These are phyloP conservation scores for Leuciscus idus DNA, from an alignment of 2,113 vertebrate genomes.

Conservation along the genomic window DNA sequence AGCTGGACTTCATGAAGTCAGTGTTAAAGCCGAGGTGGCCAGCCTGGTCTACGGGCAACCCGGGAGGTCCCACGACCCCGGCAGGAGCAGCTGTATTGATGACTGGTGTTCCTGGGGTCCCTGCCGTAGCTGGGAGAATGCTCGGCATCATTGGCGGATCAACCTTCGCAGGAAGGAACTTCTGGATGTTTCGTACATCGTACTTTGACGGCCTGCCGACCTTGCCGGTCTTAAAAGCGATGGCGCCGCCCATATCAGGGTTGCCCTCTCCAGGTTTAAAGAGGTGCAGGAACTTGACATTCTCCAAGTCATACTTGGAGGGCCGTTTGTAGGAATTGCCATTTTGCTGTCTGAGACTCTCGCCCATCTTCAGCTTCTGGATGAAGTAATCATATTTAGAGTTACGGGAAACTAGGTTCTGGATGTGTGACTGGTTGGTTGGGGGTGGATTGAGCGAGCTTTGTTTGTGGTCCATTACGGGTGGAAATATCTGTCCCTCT, in stretches of 20 bases:
- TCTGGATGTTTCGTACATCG: conserved; percentile 93
- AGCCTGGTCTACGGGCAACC: conserved; percentile 81
- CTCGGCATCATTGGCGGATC: conserved; percentile 82
- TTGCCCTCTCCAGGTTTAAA: conserved; percentile 96
- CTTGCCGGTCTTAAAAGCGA: conserved; percentile 98
- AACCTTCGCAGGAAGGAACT: conserved; percentile 85
- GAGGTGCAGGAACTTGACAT: conserved; percentile 96
- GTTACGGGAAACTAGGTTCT: conserved; percentile 86
- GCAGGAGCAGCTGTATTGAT: conserved; percentile 62
- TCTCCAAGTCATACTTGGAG: conserved; percentile 98
- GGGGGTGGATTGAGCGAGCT: conserved; percentile 82
- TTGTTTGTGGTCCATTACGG: conserved; percentile 85
- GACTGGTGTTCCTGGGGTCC: conserved; percentile 78
- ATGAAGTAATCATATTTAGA: conserved; percentile 99
- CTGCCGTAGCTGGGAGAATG: conserved; percentile 80
- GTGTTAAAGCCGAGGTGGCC: conserved; percentile 88
- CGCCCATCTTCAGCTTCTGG: conserved; percentile 94
- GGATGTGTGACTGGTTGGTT: conserved; percentile 83
- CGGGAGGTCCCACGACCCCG: conserved; percentile 64
- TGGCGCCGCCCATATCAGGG: conserved; percentile 97
- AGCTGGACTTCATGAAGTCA: conserved; percentile 95
- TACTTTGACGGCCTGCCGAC: conserved; percentile 98
- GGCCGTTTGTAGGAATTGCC: conserved; percentile 94
- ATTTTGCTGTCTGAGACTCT: conserved; percentile 91
- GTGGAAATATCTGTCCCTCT: conserved; percentile 79